Evolutionary conservation across 2,888 invertebrate genomes (phyloP).

Genomic region (Archips xylosteana): DNA sequence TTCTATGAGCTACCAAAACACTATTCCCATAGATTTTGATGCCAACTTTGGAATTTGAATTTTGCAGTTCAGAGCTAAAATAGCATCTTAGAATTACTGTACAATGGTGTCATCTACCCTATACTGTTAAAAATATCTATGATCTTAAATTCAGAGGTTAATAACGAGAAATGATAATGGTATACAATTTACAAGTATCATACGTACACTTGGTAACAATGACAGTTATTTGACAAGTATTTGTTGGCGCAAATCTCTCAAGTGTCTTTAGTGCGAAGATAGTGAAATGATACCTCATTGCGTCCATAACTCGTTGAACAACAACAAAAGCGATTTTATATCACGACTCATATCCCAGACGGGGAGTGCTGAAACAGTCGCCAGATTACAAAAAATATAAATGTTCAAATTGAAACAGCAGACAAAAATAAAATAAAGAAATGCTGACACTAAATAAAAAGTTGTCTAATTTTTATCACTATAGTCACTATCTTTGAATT

Average conservation of each 20-base stretch:
- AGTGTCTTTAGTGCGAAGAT: slow-evolving; percentile 31
- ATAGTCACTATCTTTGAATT: too few species aligned
- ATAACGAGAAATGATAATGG: neutral
- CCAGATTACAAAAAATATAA: neutral
- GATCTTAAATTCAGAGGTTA: neutral
- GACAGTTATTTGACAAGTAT: slow-evolving; percentile 1
- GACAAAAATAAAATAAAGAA: too few species aligned
- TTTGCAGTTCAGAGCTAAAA: too few species aligned
- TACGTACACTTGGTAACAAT: slow-evolving; percentile 20
- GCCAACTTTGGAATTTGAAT: too few species aligned
- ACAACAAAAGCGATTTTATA: slow-evolving; percentile 8
- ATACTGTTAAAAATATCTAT: neutral
- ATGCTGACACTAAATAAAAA: too few species aligned
- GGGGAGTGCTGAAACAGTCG: slow-evolving; percentile 23
- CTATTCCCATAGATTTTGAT: too few species aligned
- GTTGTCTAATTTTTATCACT: too few species aligned
- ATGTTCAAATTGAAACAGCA: neutral
- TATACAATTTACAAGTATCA: neutral
- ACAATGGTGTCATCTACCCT: too few species aligned
- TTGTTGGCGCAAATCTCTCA: slow-evolving; percentile 12
- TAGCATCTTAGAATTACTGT: too few species aligned
- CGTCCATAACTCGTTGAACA: slow-evolving; percentile 15
- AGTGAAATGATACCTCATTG: slow-evolving; percentile 26
- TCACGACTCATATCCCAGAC: slow-evolving; percentile 23
- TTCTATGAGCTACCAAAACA: too few species aligned